Conservation (phyloP, 2,888 invertebrate genomes). For the Cheilosia grossa region DNA sequence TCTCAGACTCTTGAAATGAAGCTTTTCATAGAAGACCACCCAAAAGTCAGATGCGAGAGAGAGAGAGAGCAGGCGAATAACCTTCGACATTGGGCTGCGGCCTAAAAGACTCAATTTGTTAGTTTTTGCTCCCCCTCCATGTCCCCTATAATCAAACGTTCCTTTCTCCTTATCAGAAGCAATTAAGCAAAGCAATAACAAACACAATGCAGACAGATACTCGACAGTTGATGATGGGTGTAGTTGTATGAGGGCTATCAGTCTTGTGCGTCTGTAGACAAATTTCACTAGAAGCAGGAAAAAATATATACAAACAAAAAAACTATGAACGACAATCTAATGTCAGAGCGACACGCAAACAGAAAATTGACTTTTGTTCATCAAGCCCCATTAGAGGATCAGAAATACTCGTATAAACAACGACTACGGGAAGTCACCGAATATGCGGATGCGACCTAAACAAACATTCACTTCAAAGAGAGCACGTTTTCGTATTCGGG, state of each 20-base stretch:
- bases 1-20: not conserved
- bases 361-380: conserved; percentile 7
- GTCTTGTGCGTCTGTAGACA: conserved; percentile 37
- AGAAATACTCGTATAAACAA: conserved; percentile 8
- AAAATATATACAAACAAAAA: not conserved
- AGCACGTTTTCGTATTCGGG: conserved; percentile 41
- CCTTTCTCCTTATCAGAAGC: conserved; percentile 36
- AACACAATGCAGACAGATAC: conserved; percentile 34
- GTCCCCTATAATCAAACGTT: conserved; percentile 19
- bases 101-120: conserved; percentile 58
- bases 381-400: conserved; percentile 33
- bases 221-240: conserved; percentile 15
- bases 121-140: not conserved
- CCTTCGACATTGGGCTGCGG: conserved; percentile 19
- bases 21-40: not conserved
- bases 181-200: conserved; percentile 60
- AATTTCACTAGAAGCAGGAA: conserved; percentile 13
- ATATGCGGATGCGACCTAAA: conserved; percentile 44
- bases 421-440: conserved; percentile 56
- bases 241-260: conserved; percentile 13
- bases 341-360: conserved; percentile 46
- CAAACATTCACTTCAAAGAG: conserved; percentile 63
- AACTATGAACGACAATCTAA: conserved; percentile 32
- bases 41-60: too few relatives aligned
- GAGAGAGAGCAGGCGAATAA: too few relatives aligned